Evolutionary conservation across 2,888 invertebrate genomes (phyloP).

Genomic region (Cremastobaeus sp.): DNA sequence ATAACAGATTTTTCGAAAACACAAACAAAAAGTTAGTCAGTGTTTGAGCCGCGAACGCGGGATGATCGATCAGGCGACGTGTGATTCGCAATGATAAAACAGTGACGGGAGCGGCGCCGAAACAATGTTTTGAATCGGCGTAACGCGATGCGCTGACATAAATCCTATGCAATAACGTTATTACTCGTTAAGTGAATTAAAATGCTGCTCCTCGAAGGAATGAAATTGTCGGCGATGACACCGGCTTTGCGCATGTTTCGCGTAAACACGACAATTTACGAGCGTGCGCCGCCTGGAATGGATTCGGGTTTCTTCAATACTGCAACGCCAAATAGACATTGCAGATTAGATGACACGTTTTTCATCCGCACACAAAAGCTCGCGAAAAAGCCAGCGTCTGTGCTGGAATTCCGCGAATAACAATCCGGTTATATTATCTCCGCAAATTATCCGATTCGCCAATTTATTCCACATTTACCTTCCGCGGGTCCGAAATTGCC

Average conservation of each 20-base stretch:
- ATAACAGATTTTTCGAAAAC: no score
- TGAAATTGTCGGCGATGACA: slow-evolving; percentile 45
- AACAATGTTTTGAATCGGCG: slow-evolving; percentile 11
- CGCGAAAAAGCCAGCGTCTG: slow-evolving; percentile 25
- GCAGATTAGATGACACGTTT: slow-evolving; percentile 48
- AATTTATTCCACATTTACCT: slow-evolving; percentile 10
- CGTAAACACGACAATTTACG: slow-evolving; percentile 58
- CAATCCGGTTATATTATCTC: slow-evolving; percentile 42
- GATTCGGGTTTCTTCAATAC: slow-evolving; percentile 51
- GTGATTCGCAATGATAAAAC: slow-evolving; percentile 23
- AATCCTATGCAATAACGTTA: slow-evolving; percentile 55
- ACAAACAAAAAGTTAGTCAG: neutral
- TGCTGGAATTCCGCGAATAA: slow-evolving; percentile 28
- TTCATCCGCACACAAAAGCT: slow-evolving; percentile 17
- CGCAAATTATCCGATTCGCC: slow-evolving; percentile 34
- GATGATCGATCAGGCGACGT: slow-evolving; percentile 12
- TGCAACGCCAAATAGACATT: slow-evolving; percentile 14
- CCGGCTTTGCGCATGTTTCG: slow-evolving; percentile 40
- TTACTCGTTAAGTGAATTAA: slow-evolving; percentile 58
- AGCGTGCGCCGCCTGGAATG: slow-evolving; percentile 18
- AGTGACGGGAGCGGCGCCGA: slow-evolving; percentile 29
- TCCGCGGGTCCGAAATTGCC: neutral
- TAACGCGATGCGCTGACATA: slow-evolving; percentile 31
- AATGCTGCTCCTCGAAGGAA: slow-evolving; percentile 48
- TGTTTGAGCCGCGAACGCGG: neutral